Conservation (phyloP, 2,113 vertebrate genomes). For the Cephalopterus ornatus region DNA sequence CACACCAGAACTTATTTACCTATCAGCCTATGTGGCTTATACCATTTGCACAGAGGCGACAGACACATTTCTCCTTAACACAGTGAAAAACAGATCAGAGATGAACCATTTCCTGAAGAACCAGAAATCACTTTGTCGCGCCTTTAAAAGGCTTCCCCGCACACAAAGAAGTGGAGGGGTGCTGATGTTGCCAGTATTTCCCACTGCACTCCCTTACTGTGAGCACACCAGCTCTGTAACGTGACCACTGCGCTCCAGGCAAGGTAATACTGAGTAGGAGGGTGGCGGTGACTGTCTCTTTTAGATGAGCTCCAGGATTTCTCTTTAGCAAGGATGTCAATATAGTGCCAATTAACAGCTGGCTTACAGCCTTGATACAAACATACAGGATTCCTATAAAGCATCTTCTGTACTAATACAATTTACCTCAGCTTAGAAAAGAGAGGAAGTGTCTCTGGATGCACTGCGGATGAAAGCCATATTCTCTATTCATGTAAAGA, state of each 20-base stretch:
- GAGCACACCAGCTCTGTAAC: not conserved
- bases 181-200: not conserved
- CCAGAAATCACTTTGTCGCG: not conserved
- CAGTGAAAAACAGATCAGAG: not conserved
- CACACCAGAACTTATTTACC: not conserved
- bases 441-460: accelerated
- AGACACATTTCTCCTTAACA: not conserved
- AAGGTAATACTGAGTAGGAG: not conserved
- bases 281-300: not conserved
- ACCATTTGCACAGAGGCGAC: not conserved
- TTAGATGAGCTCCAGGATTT: not conserved
- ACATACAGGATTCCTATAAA: not conserved
- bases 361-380: not conserved
- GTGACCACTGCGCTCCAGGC: accelerated
- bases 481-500: not conserved
- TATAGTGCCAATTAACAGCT: not conserved
- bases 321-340: not conserved
- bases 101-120: not conserved
- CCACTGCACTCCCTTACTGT: not conserved
- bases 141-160: not conserved
- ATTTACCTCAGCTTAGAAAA: not conserved
- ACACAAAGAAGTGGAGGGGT: not conserved
- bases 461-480: not conserved
- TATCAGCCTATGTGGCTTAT: not conserved
- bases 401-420: not conserved